Percentiles rank a stretch among this genome's conserved stretches.
Evolutionary conservation across 2,888 invertebrate species (phyloP).

Genomic region (Rhamnusium bicolor): DNA sequence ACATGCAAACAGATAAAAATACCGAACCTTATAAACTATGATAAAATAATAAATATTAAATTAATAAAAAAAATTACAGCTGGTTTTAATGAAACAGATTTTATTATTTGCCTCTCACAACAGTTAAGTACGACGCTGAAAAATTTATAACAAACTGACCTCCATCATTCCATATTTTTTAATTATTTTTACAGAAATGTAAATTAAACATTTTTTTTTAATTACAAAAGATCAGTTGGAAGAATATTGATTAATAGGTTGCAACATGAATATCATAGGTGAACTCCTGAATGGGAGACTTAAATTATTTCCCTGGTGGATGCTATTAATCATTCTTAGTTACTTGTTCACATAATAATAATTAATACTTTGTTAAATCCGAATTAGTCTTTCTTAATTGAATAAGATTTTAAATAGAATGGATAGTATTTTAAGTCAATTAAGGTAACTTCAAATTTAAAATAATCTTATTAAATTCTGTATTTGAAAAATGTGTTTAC

Average conservation of each 20-base stretch:
- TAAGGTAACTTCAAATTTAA: not conserved
- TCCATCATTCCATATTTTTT: not conserved
- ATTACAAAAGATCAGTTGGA: not conserved
- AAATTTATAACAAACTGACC: not conserved
- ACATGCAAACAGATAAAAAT: no score
- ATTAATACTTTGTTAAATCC: not conserved
- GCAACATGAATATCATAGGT: not conserved
- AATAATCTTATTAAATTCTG: not conserved
- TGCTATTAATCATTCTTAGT: not conserved
- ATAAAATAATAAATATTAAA: no score
- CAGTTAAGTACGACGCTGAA: not conserved
- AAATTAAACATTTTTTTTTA: not conserved
- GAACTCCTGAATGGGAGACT: not conserved
- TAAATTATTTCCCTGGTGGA: not conserved
- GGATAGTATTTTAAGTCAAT: not conserved
- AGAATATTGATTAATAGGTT: not conserved
- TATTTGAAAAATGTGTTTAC: not conserved
- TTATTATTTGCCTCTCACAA: no score
- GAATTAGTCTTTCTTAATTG: not conserved
- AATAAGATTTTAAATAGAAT: not conserved
- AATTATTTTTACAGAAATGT: not conserved
- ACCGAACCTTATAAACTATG: no score
- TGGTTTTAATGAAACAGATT: no score
- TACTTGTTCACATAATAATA: not conserved
- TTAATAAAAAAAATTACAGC: no score